These are phyloP conservation scores for Poeciliopsis turneri DNA, from an alignment of 2,797 vertebrate species.

Conservation along the genomic window DNA sequence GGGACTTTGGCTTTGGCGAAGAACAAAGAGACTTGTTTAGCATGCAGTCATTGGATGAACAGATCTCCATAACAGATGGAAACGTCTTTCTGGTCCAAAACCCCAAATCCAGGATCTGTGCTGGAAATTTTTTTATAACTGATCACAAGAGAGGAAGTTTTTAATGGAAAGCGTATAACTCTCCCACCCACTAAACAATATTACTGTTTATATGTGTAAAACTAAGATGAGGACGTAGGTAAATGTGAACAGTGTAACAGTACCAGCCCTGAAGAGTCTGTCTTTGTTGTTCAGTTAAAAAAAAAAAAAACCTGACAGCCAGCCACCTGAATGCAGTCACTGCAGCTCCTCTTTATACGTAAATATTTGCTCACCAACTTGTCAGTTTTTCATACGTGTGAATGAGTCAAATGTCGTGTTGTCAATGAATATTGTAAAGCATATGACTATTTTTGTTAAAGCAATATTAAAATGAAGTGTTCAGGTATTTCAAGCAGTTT, in stretches of 20 bases:
- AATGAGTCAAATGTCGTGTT: constrained; percentile 52
- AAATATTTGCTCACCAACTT: constrained; percentile 58
- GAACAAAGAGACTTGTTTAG: constrained; percentile 60
- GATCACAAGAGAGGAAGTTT: constrained; percentile 48
- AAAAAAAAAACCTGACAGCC: constrained; percentile 12
- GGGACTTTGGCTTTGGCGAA: constrained; percentile 70
- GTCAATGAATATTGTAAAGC: constrained; percentile 70
- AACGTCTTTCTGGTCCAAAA: constrained; percentile 63
- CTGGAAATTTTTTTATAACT: constrained; percentile 20
- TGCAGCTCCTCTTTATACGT: constrained; percentile 47
- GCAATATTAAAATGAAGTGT: constrained; percentile 74
- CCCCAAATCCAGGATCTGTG: constrained; percentile 55
- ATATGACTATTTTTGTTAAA: constrained; percentile 66
- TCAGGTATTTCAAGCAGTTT: constrained; percentile 60
- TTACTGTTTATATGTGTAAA: constrained; percentile 57
- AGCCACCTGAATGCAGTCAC: constrained; percentile 22
- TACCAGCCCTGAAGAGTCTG: constrained; percentile 55
- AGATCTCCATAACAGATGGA: constrained; percentile 75
- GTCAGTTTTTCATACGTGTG: constrained; percentile 54
- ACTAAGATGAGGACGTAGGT: constrained; percentile 29
- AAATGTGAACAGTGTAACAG: constrained; percentile 58
- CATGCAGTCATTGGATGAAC: constrained; percentile 64
- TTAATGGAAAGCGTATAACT: constrained; percentile 42
- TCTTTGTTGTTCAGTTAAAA: constrained; percentile 45
- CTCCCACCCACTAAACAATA: constrained; percentile 17